Conservation (phyloP, 2,113 vertebrate species). For the Chaetodon trifascialis region DNA sequence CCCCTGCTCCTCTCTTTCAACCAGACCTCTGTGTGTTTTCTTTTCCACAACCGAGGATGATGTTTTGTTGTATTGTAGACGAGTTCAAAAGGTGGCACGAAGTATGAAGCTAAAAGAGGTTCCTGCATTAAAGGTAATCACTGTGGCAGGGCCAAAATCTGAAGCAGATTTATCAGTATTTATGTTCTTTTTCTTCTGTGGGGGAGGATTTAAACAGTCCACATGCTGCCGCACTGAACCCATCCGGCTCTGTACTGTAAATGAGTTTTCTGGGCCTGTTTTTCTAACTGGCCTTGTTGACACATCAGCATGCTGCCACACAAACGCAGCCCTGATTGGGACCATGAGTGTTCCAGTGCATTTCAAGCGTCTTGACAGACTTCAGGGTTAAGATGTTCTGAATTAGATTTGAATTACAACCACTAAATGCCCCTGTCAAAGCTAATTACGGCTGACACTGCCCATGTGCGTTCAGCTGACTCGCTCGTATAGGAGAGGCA, state of each 20-base stretch:
- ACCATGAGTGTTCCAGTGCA: constrained; percentile 88
- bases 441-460: constrained; percentile 96
- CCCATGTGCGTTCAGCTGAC: constrained; percentile 90
- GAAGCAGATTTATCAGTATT: constrained; percentile 78
- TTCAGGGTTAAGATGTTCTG: constrained; percentile 99
- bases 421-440: constrained; percentile 99
- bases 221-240: constrained; percentile 23
- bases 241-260: constrained; percentile 83
- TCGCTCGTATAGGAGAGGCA: constrained; percentile 87
- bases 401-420: constrained; percentile 99
- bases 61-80: constrained; percentile 41
- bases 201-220: constrained; percentile 70
- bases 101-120: constrained; percentile 53
- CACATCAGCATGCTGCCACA: constrained; percentile 94
- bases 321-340: constrained; percentile 90
- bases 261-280: constrained; percentile 89
- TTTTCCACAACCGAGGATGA: constrained; percentile 48
- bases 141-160: constrained; percentile 65
- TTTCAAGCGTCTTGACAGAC: constrained; percentile 97
- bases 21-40: constrained; percentile 54
- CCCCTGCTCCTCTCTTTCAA: neutral
- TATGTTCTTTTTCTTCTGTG: constrained; percentile 51
- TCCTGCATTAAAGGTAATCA: constrained; percentile 71
- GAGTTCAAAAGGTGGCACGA: constrained; percentile 66
- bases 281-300: constrained; percentile 92